Conservation (phyloP, 2,113 vertebrate species). For the Boulengeromyrus knoepffleri region DNA sequence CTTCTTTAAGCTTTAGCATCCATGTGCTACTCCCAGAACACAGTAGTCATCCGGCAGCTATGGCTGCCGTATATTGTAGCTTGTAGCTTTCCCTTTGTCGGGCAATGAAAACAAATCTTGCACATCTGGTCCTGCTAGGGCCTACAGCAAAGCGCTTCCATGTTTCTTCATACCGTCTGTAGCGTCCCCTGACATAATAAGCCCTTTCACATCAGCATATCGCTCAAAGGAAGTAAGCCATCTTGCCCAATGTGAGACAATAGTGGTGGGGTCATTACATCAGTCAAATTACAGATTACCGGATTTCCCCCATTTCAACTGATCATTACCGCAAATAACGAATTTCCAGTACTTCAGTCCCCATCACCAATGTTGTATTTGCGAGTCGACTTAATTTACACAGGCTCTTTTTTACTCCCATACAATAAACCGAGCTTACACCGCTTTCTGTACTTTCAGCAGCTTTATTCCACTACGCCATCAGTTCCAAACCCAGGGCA, state of each 20-base stretch:
- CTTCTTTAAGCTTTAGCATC: background rate
- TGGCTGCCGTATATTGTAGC: background rate
- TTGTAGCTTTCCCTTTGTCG: background rate
- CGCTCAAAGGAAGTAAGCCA: background rate
- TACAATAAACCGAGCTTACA: background rate
- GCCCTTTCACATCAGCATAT: background rate
- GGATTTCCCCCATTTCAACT: background rate
- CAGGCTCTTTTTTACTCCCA: background rate
- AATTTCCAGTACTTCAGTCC: background rate
- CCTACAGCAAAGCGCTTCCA: background rate
- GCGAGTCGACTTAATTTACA: background rate
- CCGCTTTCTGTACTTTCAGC: background rate
- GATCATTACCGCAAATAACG: background rate
- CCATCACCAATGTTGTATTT: background rate
- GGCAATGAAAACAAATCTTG: background rate
- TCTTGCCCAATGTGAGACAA: background rate
- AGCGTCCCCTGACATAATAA: background rate
- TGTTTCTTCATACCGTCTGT: background rate
- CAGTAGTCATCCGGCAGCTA: background rate
- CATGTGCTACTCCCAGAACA: background rate
- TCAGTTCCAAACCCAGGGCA: background rate
- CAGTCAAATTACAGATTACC: background rate
- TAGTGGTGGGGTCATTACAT: background rate
- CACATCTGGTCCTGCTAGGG: background rate
- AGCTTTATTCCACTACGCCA: background rate